These are phyloP conservation scores for Clivina fossor DNA, from an alignment of 2,888 invertebrate species.

Conservation along the genomic window DNA sequence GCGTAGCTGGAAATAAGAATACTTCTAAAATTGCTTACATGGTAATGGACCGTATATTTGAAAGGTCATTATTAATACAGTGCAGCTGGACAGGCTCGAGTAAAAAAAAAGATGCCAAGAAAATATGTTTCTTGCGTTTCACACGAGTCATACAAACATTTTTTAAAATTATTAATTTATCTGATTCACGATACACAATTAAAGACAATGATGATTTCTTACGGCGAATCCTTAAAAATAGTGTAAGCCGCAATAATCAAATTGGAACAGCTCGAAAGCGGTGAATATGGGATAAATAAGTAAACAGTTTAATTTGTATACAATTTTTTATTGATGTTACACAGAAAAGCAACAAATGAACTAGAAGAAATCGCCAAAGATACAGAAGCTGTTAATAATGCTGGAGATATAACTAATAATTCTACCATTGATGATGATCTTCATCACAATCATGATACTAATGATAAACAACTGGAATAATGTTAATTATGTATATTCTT, in stretches of 20 bases:
- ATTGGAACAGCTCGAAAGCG: background rate
- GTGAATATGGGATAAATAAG: background rate
- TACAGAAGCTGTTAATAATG: constrained; percentile 1
- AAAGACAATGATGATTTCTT: constrained; percentile 12
- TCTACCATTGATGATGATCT: background rate
- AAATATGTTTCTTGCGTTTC: constrained; percentile 7
- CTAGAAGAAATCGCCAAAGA: too few relatives aligned
- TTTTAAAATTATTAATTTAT: constrained; percentile 8
- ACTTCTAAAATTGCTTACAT: constrained; percentile 5
- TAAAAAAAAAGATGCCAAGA: constrained; percentile 2
- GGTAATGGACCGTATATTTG: background rate
- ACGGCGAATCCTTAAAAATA: constrained; percentile 10
- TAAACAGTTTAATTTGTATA: background rate
- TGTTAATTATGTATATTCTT: background rate
- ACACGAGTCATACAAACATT: constrained; percentile 6
- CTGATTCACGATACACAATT: constrained; percentile 1
- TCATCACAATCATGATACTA: background rate
- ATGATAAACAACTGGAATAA: background rate
- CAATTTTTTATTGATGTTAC: background rate
- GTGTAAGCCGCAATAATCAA: constrained; percentile 10
- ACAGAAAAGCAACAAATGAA: constrained; percentile 2
- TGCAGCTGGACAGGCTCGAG: constrained; percentile 7
- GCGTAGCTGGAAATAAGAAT: constrained; percentile 9
- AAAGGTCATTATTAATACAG: constrained; percentile 1
- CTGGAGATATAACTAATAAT: constrained; percentile 3